phyloP scores from a whole-genome alignment of 1,140 invertebrate genomes.

The Nixonia krombeini region DNA sequence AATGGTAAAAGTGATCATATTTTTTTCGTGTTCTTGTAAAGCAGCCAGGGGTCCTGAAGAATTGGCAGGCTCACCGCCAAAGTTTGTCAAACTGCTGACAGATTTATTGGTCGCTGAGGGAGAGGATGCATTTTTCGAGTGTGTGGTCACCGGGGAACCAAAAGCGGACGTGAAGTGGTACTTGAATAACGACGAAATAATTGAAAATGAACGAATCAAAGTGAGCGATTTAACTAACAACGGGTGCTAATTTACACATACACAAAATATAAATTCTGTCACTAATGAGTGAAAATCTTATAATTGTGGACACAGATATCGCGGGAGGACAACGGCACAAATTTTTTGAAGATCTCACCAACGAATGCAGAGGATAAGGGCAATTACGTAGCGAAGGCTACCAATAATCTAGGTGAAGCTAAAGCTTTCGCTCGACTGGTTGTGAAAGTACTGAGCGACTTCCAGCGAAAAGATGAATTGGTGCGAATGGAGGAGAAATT shows the following conservation, averaged over 20 bases:
- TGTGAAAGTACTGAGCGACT: slow-evolving; percentile 75
- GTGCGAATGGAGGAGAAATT: slow-evolving; percentile 74
- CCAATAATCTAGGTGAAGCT: slow-evolving; percentile 81
- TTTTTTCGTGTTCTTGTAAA: slow-evolving; percentile 14
- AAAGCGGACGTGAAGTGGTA: slow-evolving; percentile 81
- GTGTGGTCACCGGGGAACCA: slow-evolving; percentile 80
- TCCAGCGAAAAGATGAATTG: slow-evolving; percentile 62
- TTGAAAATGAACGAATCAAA: slow-evolving; percentile 70
- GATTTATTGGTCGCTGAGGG: slow-evolving; percentile 79
- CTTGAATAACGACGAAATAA: slow-evolving; percentile 78
- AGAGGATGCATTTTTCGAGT: slow-evolving; percentile 81
- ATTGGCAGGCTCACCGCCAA: slow-evolving; percentile 71
- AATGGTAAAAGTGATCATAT: too few relatives aligned
- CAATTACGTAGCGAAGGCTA: slow-evolving; percentile 83
- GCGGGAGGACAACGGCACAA: slow-evolving; percentile 72
- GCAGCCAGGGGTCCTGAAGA: slow-evolving; percentile 42
- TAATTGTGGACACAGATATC: slow-evolving; percentile 54
- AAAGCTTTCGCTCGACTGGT: slow-evolving; percentile 86
- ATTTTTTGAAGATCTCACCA: slow-evolving; percentile 74
- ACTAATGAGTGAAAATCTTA: not conserved
- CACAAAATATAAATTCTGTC: not conserved
- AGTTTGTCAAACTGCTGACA: slow-evolving; percentile 79
- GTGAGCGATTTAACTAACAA: slow-evolving; percentile 45
- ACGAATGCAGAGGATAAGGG: slow-evolving; percentile 78
- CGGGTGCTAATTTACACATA: not conserved